Evolutionary conservation across 2,797 vertebrate genomes (phyloP), one percentile per base, ranked within the genome.

Genomic region (Hydrophis major): DNA sequence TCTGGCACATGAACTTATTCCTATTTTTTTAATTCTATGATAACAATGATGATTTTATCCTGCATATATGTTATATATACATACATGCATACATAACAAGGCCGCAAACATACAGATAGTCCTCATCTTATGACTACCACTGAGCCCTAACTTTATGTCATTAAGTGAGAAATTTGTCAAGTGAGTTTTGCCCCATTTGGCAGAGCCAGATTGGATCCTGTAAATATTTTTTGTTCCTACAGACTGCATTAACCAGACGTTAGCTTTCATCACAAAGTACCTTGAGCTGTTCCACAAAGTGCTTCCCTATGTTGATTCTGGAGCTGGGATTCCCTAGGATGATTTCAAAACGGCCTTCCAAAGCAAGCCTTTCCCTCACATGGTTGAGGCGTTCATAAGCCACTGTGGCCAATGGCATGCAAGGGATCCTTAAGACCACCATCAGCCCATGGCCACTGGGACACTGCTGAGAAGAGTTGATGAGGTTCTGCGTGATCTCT

Each of bases 371-470:
- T 50, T 98, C 98, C 89, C 99, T 98, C 18, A 99, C 98, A 2
- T 98, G 98, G 88, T 98, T 98, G 32, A 99, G 98, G 3, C 99
- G 98, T 94, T 98, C 98, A 50, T 99, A 99, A 50, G 99, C 99
- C 96, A 99, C 98, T 0, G 97, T 97, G 16, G 99, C 99, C 96
- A 99, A 97, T 0, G 99, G 98, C 63, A 98, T 96, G 50, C 99
- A 99, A 1, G 99, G 99, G 95, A 99, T 99, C 74, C 99, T 98
- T 96, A 99, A 96, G 95, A 99, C 97, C 3, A 99, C 98, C 99
- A 99, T 99, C 97, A 99, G 98, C 89, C 99, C 99, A 0, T 99
- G 99, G 87, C 97, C 98, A 47, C 98, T 97, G 37, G 98, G 98
- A 93, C 99, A 99, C 28, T 98, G 98, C 95, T 98, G 98, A 6